phyloP scores from a whole-genome alignment of 2,888 invertebrate species.

The Adelognathus sp. region DNA sequence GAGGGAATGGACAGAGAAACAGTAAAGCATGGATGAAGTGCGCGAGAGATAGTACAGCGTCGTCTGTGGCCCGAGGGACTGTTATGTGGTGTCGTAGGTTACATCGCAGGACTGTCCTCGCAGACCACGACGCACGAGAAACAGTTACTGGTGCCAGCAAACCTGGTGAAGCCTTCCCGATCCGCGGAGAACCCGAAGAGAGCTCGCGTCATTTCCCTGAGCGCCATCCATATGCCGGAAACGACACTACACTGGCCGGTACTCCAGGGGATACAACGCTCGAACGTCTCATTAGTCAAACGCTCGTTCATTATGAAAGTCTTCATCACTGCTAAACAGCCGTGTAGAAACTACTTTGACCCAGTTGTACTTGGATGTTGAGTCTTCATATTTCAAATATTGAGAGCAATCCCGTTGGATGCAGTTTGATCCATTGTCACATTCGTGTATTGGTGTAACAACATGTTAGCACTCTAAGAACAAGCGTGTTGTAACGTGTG shows the following conservation, averaged over 20 bases:
- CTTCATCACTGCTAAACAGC: constrained; percentile 31
- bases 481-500: no score
- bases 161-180: constrained; percentile 44
- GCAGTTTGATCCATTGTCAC: no score
- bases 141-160: constrained; percentile 45
- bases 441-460: no score
- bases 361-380: neutral
- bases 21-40: constrained; percentile 25
- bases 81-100: constrained; percentile 49
- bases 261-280: constrained; percentile 22
- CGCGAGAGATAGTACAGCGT: constrained; percentile 2
- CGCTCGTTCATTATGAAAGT: constrained; percentile 58
- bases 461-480: no score
- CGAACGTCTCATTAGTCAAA: constrained; percentile 62
- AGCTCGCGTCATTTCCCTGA: constrained; percentile 18
- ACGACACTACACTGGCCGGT: constrained; percentile 23
- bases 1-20: neutral
- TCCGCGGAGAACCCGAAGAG: constrained; percentile 8
- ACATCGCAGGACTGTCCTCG: constrained; percentile 33
- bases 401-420: neutral
- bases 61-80: constrained; percentile 27
- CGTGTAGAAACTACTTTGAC: neutral
- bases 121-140: constrained; percentile 13
- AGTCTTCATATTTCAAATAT: neutral
- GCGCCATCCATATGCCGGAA: constrained; percentile 33